phyloP scores from a whole-genome alignment of 1,140 invertebrate species.

The Parapsyche elsis region DNA sequence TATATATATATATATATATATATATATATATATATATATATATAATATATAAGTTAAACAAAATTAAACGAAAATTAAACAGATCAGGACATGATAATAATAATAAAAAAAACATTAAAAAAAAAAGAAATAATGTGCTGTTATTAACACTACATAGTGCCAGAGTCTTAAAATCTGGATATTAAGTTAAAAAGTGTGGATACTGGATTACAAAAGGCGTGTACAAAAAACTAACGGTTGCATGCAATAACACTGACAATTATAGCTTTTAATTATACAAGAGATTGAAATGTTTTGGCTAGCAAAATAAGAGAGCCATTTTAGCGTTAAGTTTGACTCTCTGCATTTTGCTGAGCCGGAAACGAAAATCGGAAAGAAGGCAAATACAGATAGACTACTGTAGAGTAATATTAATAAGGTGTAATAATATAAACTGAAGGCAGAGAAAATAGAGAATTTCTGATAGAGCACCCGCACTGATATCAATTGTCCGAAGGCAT shows the following conservation, averaged over 20 bases:
- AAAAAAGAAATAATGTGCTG: not conserved
- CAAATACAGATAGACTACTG: not conserved
- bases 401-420: no score
- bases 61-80: not conserved
- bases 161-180: constrained; percentile 29
- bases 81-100: not conserved
- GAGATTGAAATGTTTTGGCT: constrained; percentile 3
- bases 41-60: not conserved
- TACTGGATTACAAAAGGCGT: not conserved
- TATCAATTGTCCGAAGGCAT: constrained; percentile 42
- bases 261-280: not conserved
- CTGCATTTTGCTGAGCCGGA: not conserved
- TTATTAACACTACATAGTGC: not conserved
- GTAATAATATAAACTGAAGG: not conserved
- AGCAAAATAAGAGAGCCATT: constrained; percentile 16
- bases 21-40: not conserved
- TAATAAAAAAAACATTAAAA: not conserved
- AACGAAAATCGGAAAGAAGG: not conserved
- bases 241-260: constrained; percentile 10
- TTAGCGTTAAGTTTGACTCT: not conserved
- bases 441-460: constrained; percentile 56
- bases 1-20: no score
- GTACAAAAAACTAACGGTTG: not conserved
- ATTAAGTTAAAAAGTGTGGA: not conserved
- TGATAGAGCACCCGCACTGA: constrained; percentile 54